These are phyloP conservation scores for Autographa pulchrina DNA, from an alignment of 2,888 invertebrate genomes.

Conservation along the genomic window DNA sequence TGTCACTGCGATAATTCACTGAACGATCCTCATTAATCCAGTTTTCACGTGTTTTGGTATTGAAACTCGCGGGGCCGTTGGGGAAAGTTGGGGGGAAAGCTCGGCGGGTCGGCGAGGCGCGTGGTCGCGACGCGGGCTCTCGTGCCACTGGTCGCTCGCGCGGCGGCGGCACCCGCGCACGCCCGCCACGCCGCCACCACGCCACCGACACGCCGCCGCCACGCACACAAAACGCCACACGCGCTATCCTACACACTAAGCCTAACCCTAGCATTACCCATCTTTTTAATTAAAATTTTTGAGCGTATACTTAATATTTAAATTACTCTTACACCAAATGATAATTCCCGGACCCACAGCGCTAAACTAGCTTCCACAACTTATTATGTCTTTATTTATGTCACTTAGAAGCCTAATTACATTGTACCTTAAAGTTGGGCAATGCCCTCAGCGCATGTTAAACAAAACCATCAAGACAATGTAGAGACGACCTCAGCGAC, in stretches of 20 bases:
- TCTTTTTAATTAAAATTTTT: slow-evolving; percentile 56
- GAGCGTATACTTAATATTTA: slow-evolving; percentile 54
- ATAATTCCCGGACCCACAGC: slow-evolving; percentile 39
- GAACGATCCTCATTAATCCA: slow-evolving; percentile 64
- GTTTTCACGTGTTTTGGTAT: slow-evolving; percentile 57
- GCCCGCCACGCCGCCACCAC: slow-evolving; percentile 55
- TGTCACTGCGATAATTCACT: slow-evolving; percentile 62
- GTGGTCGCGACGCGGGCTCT: slow-evolving; percentile 77
- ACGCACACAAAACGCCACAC: slow-evolving; percentile 63
- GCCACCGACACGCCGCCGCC: slow-evolving; percentile 62
- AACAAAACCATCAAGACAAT: slow-evolving; percentile 13
- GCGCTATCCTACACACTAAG: slow-evolving; percentile 65
- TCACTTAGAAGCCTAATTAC: slow-evolving; percentile 37
- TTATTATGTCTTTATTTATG: slow-evolving; percentile 39
- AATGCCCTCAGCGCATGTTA: slow-evolving; percentile 14
- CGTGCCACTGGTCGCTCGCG: slow-evolving; percentile 77
- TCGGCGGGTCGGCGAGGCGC: slow-evolving; percentile 65
- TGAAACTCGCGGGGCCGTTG: slow-evolving; percentile 66
- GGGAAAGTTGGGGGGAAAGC: slow-evolving; percentile 62
- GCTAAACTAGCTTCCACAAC: slow-evolving; percentile 41
- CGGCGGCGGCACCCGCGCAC: slow-evolving; percentile 61
- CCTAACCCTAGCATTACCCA: slow-evolving; percentile 27
- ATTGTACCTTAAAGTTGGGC: slow-evolving; percentile 17
- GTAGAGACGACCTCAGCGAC: neutral
- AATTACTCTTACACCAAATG: slow-evolving; percentile 51